phyloP scores from a whole-genome alignment of 2,797 vertebrate species.

The Cyclura pinguis region DNA sequence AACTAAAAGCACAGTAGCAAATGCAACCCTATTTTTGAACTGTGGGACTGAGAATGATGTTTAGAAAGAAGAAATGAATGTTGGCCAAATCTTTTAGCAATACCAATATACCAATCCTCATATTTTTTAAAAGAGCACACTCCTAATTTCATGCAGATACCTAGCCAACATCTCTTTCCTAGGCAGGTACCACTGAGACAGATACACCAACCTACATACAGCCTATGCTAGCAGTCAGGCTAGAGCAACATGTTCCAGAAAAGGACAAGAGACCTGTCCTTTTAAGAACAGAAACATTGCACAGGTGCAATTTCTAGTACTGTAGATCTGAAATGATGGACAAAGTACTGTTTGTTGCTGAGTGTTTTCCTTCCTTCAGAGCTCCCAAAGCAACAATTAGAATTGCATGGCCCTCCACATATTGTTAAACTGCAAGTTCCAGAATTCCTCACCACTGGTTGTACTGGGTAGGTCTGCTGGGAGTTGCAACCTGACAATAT shows the following conservation, averaged over 20 bases:
- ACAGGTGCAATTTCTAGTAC: background rate
- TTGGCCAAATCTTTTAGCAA: conserved; percentile 27
- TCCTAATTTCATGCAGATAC: conserved; percentile 20
- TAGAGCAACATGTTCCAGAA: background rate
- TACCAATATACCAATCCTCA: background rate
- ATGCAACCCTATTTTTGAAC: conserved; percentile 38
- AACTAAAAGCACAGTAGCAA: conserved; percentile 34
- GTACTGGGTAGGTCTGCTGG: too few relatives aligned
- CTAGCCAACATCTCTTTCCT: background rate
- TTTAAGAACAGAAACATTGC: background rate
- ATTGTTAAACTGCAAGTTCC: too few relatives aligned
- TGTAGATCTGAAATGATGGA: background rate
- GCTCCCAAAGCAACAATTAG: background rate
- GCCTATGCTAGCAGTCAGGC: conserved; percentile 33
- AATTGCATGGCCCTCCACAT: too few relatives aligned
- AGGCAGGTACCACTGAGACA: conserved; percentile 14
- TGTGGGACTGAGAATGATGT: conserved; percentile 9
- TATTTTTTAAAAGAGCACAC: background rate
- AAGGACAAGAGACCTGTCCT: background rate
- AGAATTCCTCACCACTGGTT: too few relatives aligned
- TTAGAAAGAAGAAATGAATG: conserved; percentile 36
- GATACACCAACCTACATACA: conserved; percentile 41
- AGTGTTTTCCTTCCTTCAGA: background rate
- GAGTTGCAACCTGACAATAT: too few relatives aligned
- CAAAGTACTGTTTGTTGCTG: background rate